Percentiles rank a stretch among this genome's conserved stretches.
Evolutionary conservation across 2,888 invertebrate species (phyloP).

Genomic region (Sipha maydis): DNA sequence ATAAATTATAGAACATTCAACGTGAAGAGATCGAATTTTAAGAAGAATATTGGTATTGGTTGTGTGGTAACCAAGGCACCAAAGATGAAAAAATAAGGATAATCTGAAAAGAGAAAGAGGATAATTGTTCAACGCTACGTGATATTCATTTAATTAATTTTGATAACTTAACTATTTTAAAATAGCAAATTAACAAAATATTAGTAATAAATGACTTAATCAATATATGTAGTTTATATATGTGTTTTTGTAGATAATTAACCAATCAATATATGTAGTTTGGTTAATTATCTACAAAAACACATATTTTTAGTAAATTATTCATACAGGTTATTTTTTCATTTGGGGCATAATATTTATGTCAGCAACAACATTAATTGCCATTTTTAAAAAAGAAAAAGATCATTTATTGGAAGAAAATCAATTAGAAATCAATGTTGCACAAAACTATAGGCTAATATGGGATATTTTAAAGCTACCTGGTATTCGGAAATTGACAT

Average conservation of each 20-base stretch:
- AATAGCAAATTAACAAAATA: neutral
- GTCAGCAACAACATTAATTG: slow-evolving; percentile 80
- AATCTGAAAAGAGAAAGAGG: neutral
- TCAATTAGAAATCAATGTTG: slow-evolving; percentile 64
- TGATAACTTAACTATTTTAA: neutral
- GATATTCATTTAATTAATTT: no score
- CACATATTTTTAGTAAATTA: slow-evolving; percentile 46
- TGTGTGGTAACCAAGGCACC: no score
- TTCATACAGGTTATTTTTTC: slow-evolving; percentile 80
- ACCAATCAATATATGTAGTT: neutral
- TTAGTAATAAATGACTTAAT: neutral
- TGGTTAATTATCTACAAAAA: neutral
- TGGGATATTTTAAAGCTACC: slow-evolving; percentile 85
- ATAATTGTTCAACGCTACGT: neutral
- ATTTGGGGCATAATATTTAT: slow-evolving; percentile 96
- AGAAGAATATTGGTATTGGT: no score
- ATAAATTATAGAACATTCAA: no score
- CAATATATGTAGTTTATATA: neutral
- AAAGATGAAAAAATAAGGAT: no score
- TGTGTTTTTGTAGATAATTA: no score
- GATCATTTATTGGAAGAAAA: slow-evolving; percentile 77
- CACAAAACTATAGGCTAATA: slow-evolving; percentile 83
- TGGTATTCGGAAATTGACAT: slow-evolving; percentile 80
- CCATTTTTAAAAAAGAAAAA: slow-evolving; percentile 68
- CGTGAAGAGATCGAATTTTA: no score